Conservation (phyloP, 2,113 vertebrate genomes). For the Amphiprion percula region DNA sequence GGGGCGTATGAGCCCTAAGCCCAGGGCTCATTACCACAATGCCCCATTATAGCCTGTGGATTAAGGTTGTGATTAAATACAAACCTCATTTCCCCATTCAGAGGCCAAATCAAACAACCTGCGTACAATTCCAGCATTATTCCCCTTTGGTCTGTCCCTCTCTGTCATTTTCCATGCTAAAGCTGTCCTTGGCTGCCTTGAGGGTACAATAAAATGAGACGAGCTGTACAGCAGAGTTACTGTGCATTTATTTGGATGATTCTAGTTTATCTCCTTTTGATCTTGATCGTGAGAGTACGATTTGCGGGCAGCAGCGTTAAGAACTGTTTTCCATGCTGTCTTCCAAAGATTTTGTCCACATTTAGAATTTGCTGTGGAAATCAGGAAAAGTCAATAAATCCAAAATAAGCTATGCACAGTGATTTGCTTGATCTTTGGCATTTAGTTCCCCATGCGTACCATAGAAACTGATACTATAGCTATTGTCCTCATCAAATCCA, state of each 20-base stretch:
- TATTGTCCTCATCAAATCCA: too few relatives aligned
- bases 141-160: background rate
- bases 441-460: too few relatives aligned
- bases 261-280: background rate
- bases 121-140: constrained; percentile 42
- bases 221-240: background rate
- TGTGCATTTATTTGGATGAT: constrained; percentile 6
- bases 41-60: constrained; percentile 48
- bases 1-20: constrained; percentile 50
- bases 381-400: too few relatives aligned
- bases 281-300: background rate
- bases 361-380: background rate
- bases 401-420: too few relatives aligned
- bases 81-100: constrained; percentile 56
- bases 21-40: constrained; percentile 68
- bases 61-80: constrained; percentile 62
- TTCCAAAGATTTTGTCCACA: background rate
- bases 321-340: background rate
- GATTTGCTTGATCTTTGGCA: too few relatives aligned
- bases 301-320: background rate
- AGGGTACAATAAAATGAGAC: background rate
- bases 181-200: background rate
- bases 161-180: background rate
- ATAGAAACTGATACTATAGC: too few relatives aligned
- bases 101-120: constrained; percentile 55